phyloP scores from a whole-genome alignment of 1,140 invertebrate genomes.

The Diabrotica undecimpunctata region DNA sequence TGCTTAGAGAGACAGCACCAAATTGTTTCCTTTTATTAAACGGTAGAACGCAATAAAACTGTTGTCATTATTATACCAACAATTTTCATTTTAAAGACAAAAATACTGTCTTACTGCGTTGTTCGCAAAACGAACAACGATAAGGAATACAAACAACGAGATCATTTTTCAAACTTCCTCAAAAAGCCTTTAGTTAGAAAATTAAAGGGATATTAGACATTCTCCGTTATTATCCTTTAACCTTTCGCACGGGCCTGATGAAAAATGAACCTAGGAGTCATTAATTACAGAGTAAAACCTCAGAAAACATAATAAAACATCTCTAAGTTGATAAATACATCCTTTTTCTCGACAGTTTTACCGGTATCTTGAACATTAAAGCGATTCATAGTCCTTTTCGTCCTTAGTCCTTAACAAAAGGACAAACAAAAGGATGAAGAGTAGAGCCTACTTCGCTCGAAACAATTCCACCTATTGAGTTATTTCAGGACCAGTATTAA shows the following conservation, averaged over 20 bases:
- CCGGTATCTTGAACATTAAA: background rate
- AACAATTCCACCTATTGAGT: background rate
- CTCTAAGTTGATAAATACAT: no score
- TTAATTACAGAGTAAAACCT: background rate
- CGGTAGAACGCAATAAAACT: no score
- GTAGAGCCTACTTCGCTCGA: background rate
- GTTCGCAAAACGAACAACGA: no score
- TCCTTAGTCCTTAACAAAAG: background rate
- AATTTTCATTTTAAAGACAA: no score
- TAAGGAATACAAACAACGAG: background rate
- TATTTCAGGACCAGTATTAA: no score
- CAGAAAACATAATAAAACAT: background rate
- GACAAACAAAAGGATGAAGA: background rate
- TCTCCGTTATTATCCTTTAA: constrained; percentile 1
- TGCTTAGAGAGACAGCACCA: no score
- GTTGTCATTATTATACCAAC: no score
- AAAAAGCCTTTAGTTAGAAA: background rate
- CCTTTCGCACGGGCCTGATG: background rate
- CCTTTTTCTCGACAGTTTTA: background rate
- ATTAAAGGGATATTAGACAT: background rate
- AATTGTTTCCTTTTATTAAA: no score
- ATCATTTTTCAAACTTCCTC: background rate
- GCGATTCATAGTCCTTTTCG: background rate
- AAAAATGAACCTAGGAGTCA: background rate
- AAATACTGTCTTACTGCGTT: no score